A percentile compares a stretch with the other conserved stretches of the same genome.
Conservation (phyloP, 2,888 invertebrate genomes). For the Diarsia rubi region DNA sequence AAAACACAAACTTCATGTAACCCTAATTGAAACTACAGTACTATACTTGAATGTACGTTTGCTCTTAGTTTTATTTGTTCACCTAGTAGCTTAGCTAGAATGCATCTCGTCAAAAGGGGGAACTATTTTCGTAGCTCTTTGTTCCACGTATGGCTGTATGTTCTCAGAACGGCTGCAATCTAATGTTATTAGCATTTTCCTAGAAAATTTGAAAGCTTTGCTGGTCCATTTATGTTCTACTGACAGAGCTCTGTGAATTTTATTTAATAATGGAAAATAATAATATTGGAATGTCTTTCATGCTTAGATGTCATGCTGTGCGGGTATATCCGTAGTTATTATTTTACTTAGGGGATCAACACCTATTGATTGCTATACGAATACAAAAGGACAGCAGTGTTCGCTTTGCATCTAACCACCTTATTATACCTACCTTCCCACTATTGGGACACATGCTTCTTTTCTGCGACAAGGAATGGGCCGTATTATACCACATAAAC, state of each 20-base stretch:
- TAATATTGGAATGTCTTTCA: slow-evolving; percentile 6
- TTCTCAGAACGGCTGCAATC: slow-evolving; percentile 16
- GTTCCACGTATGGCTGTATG: slow-evolving; percentile 23
- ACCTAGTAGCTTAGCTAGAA: neutral
- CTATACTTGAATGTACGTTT: slow-evolving; percentile 3
- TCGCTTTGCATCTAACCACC: neutral
- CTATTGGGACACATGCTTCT: neutral
- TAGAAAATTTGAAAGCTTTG: slow-evolving; percentile 30
- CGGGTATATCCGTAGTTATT: neutral
- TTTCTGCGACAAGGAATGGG: neutral
- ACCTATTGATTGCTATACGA: neutral
- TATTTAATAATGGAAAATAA: slow-evolving; percentile 13
- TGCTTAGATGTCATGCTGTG: neutral
- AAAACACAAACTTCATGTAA: neutral
- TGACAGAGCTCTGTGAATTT: slow-evolving; percentile 10
- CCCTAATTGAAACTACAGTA: slow-evolving; percentile 21
- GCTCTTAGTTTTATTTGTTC: neutral
- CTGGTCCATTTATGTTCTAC: slow-evolving; percentile 12
- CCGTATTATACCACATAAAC: neutral
- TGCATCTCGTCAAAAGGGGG: slow-evolving; percentile 8
- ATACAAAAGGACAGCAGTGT: neutral
- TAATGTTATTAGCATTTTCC: slow-evolving; percentile 26
- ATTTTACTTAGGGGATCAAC: neutral
- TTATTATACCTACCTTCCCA: neutral
- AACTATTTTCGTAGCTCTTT: slow-evolving; percentile 33